These are phyloP conservation scores for Himalopsyche kuldschensis DNA, from an alignment of 2,888 invertebrate genomes.

Conservation along the genomic window DNA sequence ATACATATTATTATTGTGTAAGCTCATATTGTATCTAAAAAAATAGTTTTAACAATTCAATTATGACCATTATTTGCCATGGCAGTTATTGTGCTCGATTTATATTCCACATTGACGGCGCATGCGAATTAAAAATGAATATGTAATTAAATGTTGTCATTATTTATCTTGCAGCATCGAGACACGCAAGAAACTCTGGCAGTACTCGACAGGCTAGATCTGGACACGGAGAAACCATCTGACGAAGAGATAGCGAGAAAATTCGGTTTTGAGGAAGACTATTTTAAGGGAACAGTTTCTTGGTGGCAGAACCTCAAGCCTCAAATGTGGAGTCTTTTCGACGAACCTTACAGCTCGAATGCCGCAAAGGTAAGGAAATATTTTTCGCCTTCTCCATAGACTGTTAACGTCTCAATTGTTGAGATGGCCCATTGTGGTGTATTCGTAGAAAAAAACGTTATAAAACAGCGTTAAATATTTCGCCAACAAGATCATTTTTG, in stretches of 20 bases:
- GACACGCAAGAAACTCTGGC: constrained; percentile 99
- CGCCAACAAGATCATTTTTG: no score
- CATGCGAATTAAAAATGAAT: no score
- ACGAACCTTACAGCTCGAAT: constrained; percentile 98
- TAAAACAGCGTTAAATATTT: no score
- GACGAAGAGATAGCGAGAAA: constrained; percentile 97
- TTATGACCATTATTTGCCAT: not conserved
- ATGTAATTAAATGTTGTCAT: no score
- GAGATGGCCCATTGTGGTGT: no score
- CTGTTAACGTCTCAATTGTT: no score
- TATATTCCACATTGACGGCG: no score
- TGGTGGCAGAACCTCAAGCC: constrained; percentile 98
- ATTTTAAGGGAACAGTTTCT: constrained; percentile 83
- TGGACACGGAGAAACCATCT: constrained; percentile 96
- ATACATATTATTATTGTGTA: no score
- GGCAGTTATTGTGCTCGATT: no score
- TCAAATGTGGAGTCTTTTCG: constrained; percentile 98
- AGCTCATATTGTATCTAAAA: no score
- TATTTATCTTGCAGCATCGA: constrained; percentile 71
- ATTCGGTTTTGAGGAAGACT: constrained; percentile 95
- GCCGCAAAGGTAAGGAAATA: constrained; percentile 82
- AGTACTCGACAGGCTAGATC: constrained; percentile 93
- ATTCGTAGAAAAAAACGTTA: no score
- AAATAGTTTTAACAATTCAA: not conserved
- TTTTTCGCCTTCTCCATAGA: no score